A percentile compares a stretch with the other conserved stretches of the same genome.
phyloP scores from a whole-genome alignment of 2,888 invertebrate genomes.

The Leptinotarsa tumamoca region DNA sequence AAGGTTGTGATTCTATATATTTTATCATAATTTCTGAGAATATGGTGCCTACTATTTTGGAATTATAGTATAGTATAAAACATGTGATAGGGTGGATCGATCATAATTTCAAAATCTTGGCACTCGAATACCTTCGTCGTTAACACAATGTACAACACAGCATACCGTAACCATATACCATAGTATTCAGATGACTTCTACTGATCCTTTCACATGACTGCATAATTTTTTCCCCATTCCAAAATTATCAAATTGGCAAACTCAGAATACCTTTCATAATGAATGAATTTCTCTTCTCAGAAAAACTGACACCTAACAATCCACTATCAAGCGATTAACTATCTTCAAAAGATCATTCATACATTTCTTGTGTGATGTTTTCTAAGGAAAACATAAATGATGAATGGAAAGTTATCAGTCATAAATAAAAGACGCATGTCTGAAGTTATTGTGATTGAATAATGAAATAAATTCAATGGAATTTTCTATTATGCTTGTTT shows the following conservation, averaged over 20 bases:
- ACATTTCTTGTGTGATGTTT: slow-evolving; percentile 18
- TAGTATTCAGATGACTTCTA: too few species aligned
- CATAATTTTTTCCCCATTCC: too few species aligned
- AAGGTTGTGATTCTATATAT: too few species aligned
- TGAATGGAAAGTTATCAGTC: slow-evolving; percentile 26
- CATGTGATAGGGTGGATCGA: too few species aligned
- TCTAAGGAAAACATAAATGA: slow-evolving; percentile 11
- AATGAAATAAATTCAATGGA: slow-evolving; percentile 23
- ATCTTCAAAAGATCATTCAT: slow-evolving; percentile 21
- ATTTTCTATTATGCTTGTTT: slow-evolving; percentile 25
- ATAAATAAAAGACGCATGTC: slow-evolving; percentile 26
- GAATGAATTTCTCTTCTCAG: slow-evolving; percentile 5
- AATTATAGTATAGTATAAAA: too few species aligned
- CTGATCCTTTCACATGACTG: too few species aligned
- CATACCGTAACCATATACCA: too few species aligned
- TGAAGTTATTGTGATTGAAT: slow-evolving; percentile 30
- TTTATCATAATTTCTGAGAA: too few species aligned
- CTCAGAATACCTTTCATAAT: background rate
- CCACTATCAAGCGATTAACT: slow-evolving; percentile 16
- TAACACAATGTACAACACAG: too few species aligned
- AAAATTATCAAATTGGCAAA: background rate
- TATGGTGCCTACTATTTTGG: too few species aligned
- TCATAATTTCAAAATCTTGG: too few species aligned
- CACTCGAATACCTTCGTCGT: too few species aligned
- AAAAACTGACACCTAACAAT: slow-evolving; percentile 12